phyloP scores from a whole-genome alignment of 2,888 invertebrate genomes.

The Zaprionus bogoriensis region DNA sequence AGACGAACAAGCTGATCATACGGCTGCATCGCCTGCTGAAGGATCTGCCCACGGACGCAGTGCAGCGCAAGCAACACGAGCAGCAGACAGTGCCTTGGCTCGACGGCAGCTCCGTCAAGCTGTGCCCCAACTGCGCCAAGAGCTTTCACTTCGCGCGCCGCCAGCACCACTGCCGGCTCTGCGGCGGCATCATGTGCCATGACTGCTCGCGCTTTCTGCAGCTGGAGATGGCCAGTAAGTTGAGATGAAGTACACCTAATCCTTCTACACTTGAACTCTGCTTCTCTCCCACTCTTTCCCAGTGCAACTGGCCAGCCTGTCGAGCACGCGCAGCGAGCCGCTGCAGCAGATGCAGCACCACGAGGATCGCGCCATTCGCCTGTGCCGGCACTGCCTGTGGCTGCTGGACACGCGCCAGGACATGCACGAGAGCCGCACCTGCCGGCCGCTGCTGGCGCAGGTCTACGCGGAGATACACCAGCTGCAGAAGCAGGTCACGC shows the following conservation, averaged over 20 bases:
- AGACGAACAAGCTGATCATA: conserved; percentile 97
- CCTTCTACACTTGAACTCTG: no score
- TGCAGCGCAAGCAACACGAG: conserved; percentile 89
- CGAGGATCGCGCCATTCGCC: conserved; percentile 86
- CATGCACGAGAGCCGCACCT: conserved; percentile 91
- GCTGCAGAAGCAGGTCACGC: conserved; percentile 89
- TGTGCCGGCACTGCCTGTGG: conserved; percentile 91
- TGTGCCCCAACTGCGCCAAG: conserved; percentile 96
- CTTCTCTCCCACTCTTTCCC: neutral
- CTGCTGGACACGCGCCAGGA: conserved; percentile 90
- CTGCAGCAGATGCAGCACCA: conserved; percentile 55
- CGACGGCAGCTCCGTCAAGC: conserved; percentile 93
- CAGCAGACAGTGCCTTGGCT: conserved; percentile 94
- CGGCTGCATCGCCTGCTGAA: conserved; percentile 94
- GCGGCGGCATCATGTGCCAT: conserved; percentile 96
- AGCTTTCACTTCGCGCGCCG: conserved; percentile 93
- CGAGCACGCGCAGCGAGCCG: conserved; percentile 73
- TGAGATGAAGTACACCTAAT: no score
- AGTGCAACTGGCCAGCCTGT: conserved; percentile 80
- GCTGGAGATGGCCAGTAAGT: conserved; percentile 90
- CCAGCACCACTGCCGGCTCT: conserved; percentile 98
- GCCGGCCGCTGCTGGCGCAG: conserved; percentile 90
- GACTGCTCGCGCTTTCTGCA: conserved; percentile 94
- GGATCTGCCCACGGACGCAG: conserved; percentile 89
- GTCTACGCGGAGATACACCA: conserved; percentile 92